Base-by-base conservation (phyloP, 2,888 invertebrate genomes). In the Stenichneumon culpator region DNA sequence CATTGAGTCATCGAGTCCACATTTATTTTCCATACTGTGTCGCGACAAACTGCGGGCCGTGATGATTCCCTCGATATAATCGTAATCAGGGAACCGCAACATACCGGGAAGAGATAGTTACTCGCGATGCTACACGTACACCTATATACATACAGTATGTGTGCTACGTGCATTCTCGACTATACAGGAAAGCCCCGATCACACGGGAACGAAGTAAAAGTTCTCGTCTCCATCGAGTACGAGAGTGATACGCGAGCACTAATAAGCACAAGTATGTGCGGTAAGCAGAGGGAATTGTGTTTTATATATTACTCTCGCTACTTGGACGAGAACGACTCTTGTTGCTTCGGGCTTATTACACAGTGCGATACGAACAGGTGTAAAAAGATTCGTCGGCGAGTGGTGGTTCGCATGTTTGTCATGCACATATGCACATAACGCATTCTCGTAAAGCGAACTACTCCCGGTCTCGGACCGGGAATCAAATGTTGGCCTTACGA, bases 141-240 rank as follows among this genome's bases (percentile, higher is more conserved):
- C 9, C 11, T 44, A 44, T 14, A 44, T 44, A 44, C 14, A 14
- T 44, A 0, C 44, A 44, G 44, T 67, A 11, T 67, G 67, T 19
- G 39, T 19, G 9, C 36, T 50, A 50, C n/a, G 39, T 11, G 39
- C 9, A 44, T 16, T 44, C 44, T 44, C 44, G 22, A 25, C 52
- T 32, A 25, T 25, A 44, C 44, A 44, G 39, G 68, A 78, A 69
- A 78, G 78, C 57, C 57, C 44, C 78, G 69, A 86, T 84, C 86
- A 83, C 86, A 82, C 84, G 80, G 54, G 73, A 75, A 75, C 69
- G 68, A 78, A 84, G 82, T 86, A 84, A 86, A 80, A 80, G 84
- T 83, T 80, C 65, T 78, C 67, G 67, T 22, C 67, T 67, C 16
- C 36, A 57, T 39, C 69, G 68, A 57, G 78, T 44, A 28, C 57